Percentiles rank a stretch among this genome's conserved stretches.
phyloP scores from a whole-genome alignment of 2,797 vertebrate species.

The Sebastolobus alascanus region DNA sequence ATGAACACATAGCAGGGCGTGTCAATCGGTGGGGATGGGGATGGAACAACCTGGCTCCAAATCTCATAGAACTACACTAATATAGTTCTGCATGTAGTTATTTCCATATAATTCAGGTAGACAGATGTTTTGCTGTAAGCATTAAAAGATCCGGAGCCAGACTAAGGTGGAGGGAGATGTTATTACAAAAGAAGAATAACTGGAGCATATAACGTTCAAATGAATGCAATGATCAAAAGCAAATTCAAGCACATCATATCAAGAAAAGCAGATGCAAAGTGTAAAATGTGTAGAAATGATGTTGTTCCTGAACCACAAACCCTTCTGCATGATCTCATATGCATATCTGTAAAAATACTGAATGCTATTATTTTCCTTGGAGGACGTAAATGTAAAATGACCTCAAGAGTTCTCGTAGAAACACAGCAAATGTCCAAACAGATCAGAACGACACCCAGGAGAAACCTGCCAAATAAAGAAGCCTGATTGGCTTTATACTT shows the following conservation, averaged over 20 bases:
- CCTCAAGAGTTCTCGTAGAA: not conserved
- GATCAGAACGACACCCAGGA: not conserved
- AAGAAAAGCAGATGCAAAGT: constrained; percentile 27
- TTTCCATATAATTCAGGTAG: not conserved
- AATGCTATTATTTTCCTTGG: not conserved
- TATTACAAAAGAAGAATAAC: not conserved
- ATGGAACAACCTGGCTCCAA: constrained; percentile 72
- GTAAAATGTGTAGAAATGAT: constrained; percentile 11
- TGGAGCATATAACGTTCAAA: not conserved
- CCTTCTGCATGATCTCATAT: not conserved
- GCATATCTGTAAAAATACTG: not conserved
- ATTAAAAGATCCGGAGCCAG: constrained; percentile 61
- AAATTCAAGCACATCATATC: constrained; percentile 2
- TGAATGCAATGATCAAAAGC: constrained; percentile 25
- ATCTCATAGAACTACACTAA: not conserved
- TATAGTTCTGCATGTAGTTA: not conserved
- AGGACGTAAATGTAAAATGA: not conserved
- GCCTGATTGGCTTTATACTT: not conserved
- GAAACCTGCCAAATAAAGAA: not conserved
- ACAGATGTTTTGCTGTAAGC: constrained; percentile 1
- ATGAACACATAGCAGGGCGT: constrained; percentile 84
- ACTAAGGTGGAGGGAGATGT: constrained; percentile 32
- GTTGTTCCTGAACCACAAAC: not conserved
- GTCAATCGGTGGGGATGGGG: constrained; percentile 80
- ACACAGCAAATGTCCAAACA: not conserved